phyloP scores from a whole-genome alignment of 2,113 vertebrate genomes.

The Gambusia affinis region DNA sequence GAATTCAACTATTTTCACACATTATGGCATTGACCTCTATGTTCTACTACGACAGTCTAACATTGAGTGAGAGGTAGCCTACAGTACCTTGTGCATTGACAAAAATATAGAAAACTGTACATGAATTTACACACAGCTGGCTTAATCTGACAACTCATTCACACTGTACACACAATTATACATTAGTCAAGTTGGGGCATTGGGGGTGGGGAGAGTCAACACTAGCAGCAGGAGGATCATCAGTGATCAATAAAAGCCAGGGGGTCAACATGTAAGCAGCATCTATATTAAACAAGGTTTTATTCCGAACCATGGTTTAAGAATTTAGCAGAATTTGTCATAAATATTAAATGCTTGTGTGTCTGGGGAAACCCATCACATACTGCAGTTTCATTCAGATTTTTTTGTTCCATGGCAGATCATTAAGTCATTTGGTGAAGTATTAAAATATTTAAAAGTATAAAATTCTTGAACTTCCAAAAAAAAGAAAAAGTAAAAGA shows the following conservation, averaged over 20 bases:
- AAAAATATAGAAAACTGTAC: conserved; percentile 66
- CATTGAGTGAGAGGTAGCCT: conserved; percentile 71
- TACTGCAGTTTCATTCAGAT: conserved; percentile 10
- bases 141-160: conserved; percentile 56
- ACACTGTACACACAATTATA: conserved; percentile 38
- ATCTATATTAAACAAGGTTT: not conserved
- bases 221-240: conserved; percentile 59
- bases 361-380: not conserved
- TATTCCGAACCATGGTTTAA: not conserved
- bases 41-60: conserved; percentile 51
- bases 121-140: conserved; percentile 67
- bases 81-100: conserved; percentile 72
- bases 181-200: conserved; percentile 8
- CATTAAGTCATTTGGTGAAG: conserved; percentile 16
- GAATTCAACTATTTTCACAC: conserved; percentile 49
- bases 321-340: not conserved
- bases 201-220: conserved; percentile 9
- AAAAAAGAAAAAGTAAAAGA: conserved; percentile 14
- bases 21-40: conserved; percentile 47
- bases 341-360: not conserved
- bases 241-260: conserved; percentile 33
- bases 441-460: conserved; percentile 62
- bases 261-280: conserved; percentile 20
- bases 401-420: conserved; percentile 9
- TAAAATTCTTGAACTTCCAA: conserved; percentile 19